Evolutionary conservation across 2,797 vertebrate species (phyloP).

Genomic region (Cheirogaleus major): DNA sequence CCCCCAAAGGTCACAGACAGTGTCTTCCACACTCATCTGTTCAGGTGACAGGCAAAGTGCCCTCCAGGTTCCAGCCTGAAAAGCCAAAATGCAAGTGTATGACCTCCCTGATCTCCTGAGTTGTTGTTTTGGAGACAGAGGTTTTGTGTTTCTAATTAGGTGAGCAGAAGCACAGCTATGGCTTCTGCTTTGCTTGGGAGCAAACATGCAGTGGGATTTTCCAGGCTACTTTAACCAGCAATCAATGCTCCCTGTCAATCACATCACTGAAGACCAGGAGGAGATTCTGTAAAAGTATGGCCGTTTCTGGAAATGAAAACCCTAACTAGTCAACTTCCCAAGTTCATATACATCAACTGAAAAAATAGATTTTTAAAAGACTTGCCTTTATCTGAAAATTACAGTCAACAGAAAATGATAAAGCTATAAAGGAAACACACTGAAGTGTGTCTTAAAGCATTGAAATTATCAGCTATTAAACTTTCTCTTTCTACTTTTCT

Average conservation of each 20-base stretch:
- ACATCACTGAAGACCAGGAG: neutral
- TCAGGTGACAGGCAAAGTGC: conserved; percentile 5
- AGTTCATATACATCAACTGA: neutral
- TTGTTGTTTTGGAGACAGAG: neutral
- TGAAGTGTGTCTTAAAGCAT: neutral
- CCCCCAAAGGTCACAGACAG: neutral
- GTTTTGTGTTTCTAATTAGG: conserved; percentile 37
- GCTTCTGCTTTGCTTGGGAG: neutral
- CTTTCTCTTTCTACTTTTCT: neutral
- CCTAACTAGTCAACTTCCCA: neutral
- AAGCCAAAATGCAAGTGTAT: neutral
- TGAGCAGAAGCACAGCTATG: neutral
- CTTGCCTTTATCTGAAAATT: neutral
- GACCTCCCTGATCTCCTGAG: neutral
- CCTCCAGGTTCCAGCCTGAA: neutral
- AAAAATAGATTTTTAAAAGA: neutral
- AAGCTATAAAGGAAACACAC: neutral
- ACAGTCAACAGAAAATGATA: neutral
- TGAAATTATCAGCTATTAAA: neutral
- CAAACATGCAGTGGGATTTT: neutral
- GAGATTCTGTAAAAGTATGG: neutral
- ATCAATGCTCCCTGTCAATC: neutral
- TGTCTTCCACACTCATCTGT: neutral
- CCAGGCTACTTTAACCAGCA: neutral
- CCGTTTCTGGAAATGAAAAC: neutral